Percentiles rank a stretch among this genome's conserved stretches.
Evolutionary conservation across 2,113 vertebrate genomes (phyloP).

Genomic region (Parotia lawesii): DNA sequence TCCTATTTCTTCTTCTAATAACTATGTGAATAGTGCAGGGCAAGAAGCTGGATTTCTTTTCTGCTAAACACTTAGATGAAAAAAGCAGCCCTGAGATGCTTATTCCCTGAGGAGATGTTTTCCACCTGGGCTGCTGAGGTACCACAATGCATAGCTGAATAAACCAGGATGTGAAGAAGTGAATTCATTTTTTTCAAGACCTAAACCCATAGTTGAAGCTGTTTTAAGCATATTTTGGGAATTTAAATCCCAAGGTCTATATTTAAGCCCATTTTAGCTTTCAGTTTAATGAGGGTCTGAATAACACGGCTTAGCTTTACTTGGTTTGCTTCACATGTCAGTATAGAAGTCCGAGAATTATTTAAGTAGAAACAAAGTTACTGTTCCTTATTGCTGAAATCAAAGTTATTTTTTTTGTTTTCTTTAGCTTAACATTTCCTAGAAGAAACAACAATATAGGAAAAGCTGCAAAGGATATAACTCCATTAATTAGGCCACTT

Average conservation of each 20-base stretch:
- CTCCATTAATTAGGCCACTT: not conserved
- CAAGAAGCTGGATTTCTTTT: not conserved
- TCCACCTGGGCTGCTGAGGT: not conserved
- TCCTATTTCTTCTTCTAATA: not conserved
- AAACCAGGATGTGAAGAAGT: not conserved
- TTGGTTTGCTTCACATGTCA: not conserved
- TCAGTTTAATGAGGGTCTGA: not conserved
- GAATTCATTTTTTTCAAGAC: not conserved
- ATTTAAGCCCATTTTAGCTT: not conserved
- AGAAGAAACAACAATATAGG: not conserved
- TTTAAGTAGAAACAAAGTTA: not conserved
- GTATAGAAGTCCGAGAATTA: not conserved
- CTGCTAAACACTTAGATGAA: not conserved
- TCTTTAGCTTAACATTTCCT: not conserved
- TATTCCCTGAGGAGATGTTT: not conserved
- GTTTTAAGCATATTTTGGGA: not conserved
- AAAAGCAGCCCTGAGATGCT: not conserved
- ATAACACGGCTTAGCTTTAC: not conserved
- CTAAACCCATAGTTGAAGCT: not conserved
- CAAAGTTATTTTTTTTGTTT: not conserved
- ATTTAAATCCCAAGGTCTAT: not conserved
- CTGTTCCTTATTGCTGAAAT: not conserved
- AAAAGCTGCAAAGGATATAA: not conserved
- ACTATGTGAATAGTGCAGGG: not conserved
- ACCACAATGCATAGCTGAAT: not conserved